These are phyloP conservation scores for Epinephelus awoara DNA, from an alignment of 2,797 vertebrate genomes.

Conservation along the genomic window DNA sequence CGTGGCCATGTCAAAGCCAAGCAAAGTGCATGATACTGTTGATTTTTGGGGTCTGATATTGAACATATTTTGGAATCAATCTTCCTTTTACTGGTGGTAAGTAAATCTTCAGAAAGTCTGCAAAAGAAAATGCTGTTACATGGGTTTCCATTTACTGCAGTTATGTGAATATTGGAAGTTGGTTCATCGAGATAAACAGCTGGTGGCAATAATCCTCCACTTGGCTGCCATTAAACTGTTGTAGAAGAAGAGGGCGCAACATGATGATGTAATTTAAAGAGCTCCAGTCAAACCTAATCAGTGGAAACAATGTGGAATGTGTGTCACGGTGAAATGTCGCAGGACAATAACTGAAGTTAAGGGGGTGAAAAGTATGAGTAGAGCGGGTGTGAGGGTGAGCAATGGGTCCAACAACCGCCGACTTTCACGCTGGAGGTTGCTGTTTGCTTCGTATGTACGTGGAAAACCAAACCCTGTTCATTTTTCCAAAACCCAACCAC, in stretches of 20 bases:
- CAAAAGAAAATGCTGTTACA: neutral
- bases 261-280: neutral
- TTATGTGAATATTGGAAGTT: neutral
- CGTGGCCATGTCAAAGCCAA: neutral
- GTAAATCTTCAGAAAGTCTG: neutral
- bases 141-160: neutral
- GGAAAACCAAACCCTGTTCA: too few relatives aligned
- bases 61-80: neutral
- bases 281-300: neutral
- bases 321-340: too few relatives aligned
- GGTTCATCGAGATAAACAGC: too few relatives aligned
- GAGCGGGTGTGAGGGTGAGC: too few relatives aligned
- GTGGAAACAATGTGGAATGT: too few relatives aligned
- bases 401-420: too few relatives aligned
- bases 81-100: neutral
- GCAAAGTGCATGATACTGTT: neutral
- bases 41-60: neutral
- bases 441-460: too few relatives aligned
- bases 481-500: too few relatives aligned
- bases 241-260: neutral
- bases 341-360: too few relatives aligned
- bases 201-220: too few relatives aligned
- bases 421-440: too few relatives aligned
- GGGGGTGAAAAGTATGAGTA: too few relatives aligned
- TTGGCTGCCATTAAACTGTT: neutral